These are phyloP conservation scores for Prenolepis imparis DNA, from an alignment of 2,888 invertebrate genomes.

Conservation along the genomic window DNA sequence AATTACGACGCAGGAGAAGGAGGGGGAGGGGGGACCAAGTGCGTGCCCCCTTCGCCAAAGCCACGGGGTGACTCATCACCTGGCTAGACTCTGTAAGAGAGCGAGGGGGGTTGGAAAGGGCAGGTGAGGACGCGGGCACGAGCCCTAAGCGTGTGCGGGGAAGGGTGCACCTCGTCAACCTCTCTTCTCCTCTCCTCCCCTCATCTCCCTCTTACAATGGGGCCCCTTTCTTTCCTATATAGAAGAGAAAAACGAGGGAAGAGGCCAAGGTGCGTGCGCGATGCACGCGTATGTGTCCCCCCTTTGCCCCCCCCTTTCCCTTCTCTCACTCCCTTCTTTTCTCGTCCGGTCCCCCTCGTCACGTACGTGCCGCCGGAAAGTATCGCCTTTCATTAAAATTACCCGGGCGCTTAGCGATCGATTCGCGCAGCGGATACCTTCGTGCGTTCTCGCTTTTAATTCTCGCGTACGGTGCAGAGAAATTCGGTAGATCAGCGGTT, in stretches of 20 bases:
- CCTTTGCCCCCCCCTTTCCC: background rate
- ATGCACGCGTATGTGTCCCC: slow-evolving; percentile 23
- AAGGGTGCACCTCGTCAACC: slow-evolving; percentile 56
- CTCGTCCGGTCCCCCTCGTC: background rate
- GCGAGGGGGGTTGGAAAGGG: slow-evolving; percentile 69
- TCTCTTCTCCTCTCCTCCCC: slow-evolving; percentile 8
- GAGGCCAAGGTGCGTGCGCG: slow-evolving; percentile 62
- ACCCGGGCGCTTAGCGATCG: slow-evolving; percentile 64
- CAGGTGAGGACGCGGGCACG: slow-evolving; percentile 80
- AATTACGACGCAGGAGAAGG: slow-evolving; percentile 70
- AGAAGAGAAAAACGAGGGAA: slow-evolving; percentile 54
- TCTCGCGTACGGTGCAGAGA: background rate
- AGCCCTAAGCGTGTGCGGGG: slow-evolving; percentile 62
- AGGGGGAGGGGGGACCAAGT: slow-evolving; percentile 34
- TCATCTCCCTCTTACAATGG: slow-evolving; percentile 7
- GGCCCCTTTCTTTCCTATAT: slow-evolving; percentile 28
- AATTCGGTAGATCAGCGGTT: background rate
- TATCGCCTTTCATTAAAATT: slow-evolving; percentile 82
- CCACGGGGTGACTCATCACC: slow-evolving; percentile 85
- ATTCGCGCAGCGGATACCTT: slow-evolving; percentile 51
- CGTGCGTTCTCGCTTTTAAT: background rate
- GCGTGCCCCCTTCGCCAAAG: slow-evolving; percentile 69
- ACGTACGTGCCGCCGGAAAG: slow-evolving; percentile 66
- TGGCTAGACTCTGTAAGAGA: slow-evolving; percentile 76
- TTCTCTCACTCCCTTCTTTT: background rate